phyloP scores from a whole-genome alignment of 2,113 vertebrate species.

The Microcebus murinus region DNA sequence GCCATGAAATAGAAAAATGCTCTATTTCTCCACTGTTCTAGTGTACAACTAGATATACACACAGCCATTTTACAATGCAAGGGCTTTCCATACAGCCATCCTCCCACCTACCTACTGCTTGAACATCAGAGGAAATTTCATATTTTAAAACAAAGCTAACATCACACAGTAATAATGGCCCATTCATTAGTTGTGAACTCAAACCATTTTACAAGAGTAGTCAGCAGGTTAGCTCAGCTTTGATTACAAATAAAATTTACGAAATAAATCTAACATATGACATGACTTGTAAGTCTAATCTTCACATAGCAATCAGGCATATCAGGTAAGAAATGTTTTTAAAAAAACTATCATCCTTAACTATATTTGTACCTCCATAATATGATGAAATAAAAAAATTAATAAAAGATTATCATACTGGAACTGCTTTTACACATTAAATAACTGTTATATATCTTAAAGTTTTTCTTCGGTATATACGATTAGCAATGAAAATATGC shows the following conservation, averaged over 20 bases:
- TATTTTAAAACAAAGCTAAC: neutral
- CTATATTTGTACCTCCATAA: too few relatives aligned
- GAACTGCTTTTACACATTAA: neutral
- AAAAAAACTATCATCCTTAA: neutral
- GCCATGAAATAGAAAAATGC: neutral
- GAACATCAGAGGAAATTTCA: neutral
- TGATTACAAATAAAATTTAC: neutral
- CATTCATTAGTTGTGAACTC: neutral
- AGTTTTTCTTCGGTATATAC: neutral
- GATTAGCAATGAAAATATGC: neutral
- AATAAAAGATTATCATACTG: neutral
- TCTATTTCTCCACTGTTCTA: neutral
- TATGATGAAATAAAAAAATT: too few relatives aligned
- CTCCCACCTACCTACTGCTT: neutral
- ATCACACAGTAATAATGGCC: neutral
- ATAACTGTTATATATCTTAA: neutral
- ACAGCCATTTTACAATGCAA: neutral
- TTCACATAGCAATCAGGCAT: neutral
- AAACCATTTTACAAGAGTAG: neutral
- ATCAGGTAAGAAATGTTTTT: neutral
- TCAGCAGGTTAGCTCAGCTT: neutral
- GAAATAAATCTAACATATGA: neutral
- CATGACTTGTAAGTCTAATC: neutral
- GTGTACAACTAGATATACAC: accelerated
- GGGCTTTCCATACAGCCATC: neutral